Evolutionary conservation across 35 echinoderm and acorn worm genomes (phyloP).

Genomic region (Ophioderma brevispina): DNA sequence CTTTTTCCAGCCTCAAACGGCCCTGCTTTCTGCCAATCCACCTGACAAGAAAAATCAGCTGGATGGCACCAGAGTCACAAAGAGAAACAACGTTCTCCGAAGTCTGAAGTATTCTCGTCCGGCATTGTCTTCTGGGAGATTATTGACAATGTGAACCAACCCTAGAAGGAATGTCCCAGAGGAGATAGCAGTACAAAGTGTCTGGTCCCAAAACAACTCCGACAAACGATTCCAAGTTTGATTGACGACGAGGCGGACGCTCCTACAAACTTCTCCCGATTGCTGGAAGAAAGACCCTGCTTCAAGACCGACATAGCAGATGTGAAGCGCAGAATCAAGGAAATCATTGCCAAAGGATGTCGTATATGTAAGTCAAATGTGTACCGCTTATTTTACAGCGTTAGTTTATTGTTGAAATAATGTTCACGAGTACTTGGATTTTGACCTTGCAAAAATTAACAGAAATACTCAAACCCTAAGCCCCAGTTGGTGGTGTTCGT

Average conservation of each 20-base stretch:
- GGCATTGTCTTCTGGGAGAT: neutral
- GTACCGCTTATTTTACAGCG: too few species aligned
- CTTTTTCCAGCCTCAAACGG: neutral
- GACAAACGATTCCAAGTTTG: neutral
- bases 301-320: neutral
- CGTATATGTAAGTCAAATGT: neutral
- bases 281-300: neutral
- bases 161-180: neutral
- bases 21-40: neutral
- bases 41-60: neutral
- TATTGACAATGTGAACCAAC: neutral
- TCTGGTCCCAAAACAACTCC: neutral
- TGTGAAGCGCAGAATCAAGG: neutral
- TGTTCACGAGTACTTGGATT: too few species aligned
- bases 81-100: neutral
- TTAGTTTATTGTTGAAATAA: too few species aligned
- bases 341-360: neutral
- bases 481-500: too few species aligned
- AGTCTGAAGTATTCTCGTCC: neutral
- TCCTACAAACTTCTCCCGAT: neutral
- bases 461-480: too few species aligned
- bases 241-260: neutral
- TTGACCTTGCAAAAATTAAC: too few species aligned
- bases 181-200: neutral
- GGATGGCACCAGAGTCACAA: neutral